Percentiles rank a stretch among this genome's conserved stretches.
These are phyloP conservation scores for Rhopilema esculentum DNA, from an alignment of 30 jellyfish, hydroid and myxozoan genomes.

Conservation along the genomic window DNA sequence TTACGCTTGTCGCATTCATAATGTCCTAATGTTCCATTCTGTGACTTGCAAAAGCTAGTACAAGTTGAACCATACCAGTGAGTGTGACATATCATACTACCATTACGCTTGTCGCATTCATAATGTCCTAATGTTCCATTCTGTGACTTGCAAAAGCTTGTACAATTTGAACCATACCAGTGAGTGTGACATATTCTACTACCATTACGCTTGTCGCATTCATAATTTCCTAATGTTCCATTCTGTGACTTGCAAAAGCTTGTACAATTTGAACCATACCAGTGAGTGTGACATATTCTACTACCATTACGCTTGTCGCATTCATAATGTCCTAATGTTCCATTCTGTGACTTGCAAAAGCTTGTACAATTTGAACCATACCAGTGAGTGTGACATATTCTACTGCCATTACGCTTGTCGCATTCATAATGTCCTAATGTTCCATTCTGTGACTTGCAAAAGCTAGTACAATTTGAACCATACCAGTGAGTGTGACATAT, in stretches of 20 bases:
- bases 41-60: not conserved
- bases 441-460: slow-evolving; percentile 36
- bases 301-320: slow-evolving; percentile 40
- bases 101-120: slow-evolving; percentile 11
- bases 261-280: slow-evolving; percentile 69
- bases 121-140: slow-evolving; percentile 21
- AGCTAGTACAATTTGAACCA: slow-evolving; percentile 23
- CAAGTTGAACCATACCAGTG: slow-evolving; percentile 36
- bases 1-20: slow-evolving; percentile 34
- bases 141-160: not conserved
- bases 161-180: slow-evolving; percentile 62
- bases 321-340: slow-evolving; percentile 28
- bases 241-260: slow-evolving; percentile 37
- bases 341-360: slow-evolving; percentile 51
- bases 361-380: slow-evolving; percentile 51
- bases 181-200: slow-evolving; percentile 13
- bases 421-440: slow-evolving; percentile 13
- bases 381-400: slow-evolving; percentile 59
- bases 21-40: not conserved
- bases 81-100: slow-evolving; percentile 20
- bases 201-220: slow-evolving; percentile 45
- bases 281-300: slow-evolving; percentile 30
- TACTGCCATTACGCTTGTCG: slow-evolving; percentile 16
- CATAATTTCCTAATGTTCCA: slow-evolving; percentile 51
- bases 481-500: slow-evolving; percentile 57